Percentiles rank a stretch among this genome's conserved stretches.
Conservation (phyloP, 2,888 invertebrate species). For the Notodonta dromedarius region DNA sequence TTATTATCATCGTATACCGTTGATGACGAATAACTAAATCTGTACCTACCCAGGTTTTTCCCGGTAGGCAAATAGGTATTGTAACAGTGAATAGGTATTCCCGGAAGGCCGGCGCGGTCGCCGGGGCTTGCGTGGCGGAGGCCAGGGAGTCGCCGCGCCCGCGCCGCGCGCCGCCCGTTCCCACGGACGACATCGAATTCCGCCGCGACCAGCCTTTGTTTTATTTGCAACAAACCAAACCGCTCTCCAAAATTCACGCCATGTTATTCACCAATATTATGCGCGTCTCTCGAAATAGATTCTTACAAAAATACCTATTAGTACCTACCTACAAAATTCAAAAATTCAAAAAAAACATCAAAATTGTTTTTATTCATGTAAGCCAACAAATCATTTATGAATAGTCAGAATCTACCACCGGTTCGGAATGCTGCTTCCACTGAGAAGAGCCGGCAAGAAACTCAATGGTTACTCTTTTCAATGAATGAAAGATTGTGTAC, state of each 20-base stretch:
- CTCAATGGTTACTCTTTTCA: no score
- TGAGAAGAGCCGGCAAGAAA: no score
- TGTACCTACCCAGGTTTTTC: not conserved
- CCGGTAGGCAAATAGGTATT: not conserved
- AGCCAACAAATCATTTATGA: no score
- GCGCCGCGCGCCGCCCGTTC: not conserved
- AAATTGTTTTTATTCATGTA: no score
- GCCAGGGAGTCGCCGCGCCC: not conserved
- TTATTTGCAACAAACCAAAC: constrained; percentile 1
- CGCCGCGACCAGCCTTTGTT: not conserved
- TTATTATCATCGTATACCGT: not conserved
- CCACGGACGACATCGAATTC: not conserved
- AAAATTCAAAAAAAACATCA: no score
- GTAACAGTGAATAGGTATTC: not conserved
- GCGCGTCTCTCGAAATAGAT: not conserved
- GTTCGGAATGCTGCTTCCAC: no score
- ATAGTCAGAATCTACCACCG: no score
- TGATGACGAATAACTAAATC: not conserved
- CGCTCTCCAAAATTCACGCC: not conserved
- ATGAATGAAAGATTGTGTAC: no score
- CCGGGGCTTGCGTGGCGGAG: no score
- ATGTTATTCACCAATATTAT: not conserved
- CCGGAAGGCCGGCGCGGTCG: not conserved
- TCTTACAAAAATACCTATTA: not conserved
- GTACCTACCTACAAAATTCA: no score